A percentile compares a stretch with the other conserved stretches of the same genome.
Evolutionary conservation across 2,113 vertebrate species (phyloP).

Genomic region (Platichthys stellatus): DNA sequence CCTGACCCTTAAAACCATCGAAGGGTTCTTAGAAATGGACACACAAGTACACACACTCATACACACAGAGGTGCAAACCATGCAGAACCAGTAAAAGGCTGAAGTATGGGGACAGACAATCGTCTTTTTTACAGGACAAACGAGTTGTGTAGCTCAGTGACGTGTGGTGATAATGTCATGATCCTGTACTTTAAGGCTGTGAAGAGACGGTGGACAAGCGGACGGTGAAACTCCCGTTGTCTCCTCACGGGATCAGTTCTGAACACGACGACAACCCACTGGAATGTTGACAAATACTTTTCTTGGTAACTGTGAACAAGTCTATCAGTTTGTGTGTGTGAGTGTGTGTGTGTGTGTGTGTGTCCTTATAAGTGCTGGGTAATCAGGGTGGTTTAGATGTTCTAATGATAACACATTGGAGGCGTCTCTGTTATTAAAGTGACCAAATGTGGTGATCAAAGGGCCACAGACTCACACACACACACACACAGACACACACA

Average conservation of each 20-base stretch:
- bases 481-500: constrained; percentile 13
- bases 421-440: constrained; percentile 41
- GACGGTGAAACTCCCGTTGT: too few species aligned
- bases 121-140: too few species aligned
- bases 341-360: constrained; percentile 24
- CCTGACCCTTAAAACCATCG: too few species aligned
- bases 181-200: too few species aligned
- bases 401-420: constrained; percentile 45
- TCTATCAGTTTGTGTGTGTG: constrained; percentile 11
- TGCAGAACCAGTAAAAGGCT: too few species aligned
- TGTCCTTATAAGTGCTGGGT: constrained; percentile 28
- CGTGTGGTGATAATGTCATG: too few species aligned
- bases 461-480: constrained; percentile 27
- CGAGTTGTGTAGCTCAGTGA: too few species aligned
- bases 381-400: constrained; percentile 49
- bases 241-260: background rate
- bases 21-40: too few species aligned
- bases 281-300: constrained; percentile 28
- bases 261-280: background rate
- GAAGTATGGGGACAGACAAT: too few species aligned
- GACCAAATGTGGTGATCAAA: constrained; percentile 26
- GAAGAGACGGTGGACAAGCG: too few species aligned
- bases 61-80: too few species aligned
- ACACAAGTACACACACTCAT: too few species aligned
- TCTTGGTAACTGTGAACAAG: constrained; percentile 29